Conservation (phyloP, 2,888 invertebrate genomes). For the Sphaerophoria rueppellii region DNA sequence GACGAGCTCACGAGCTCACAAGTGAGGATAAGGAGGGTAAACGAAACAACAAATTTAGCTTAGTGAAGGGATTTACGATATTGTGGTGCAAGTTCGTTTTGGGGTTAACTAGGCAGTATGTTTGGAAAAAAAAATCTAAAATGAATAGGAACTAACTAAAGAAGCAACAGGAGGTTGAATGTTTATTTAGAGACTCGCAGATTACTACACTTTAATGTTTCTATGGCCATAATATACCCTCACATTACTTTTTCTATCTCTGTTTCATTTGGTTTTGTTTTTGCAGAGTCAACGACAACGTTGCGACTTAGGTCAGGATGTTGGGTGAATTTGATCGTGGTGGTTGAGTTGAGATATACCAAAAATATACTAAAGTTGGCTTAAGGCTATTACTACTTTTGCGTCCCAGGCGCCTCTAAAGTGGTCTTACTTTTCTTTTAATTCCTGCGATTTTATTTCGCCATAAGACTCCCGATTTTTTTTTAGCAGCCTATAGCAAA, state of each 20-base stretch:
- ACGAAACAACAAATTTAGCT: constrained; percentile 69
- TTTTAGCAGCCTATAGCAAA: too few relatives aligned
- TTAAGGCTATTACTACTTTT: constrained; percentile 40
- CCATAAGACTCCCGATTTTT: too few relatives aligned
- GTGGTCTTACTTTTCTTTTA: too few relatives aligned
- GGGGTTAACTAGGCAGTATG: constrained; percentile 68
- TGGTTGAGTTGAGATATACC: constrained; percentile 73
- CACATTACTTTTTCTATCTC: too few relatives aligned
- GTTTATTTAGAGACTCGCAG: not conserved
- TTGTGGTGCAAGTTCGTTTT: constrained; percentile 70
- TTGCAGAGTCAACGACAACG: constrained; percentile 30
- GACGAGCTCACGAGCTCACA: not conserved
- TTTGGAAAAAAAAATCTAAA: constrained; percentile 37
- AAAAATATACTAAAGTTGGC: constrained; percentile 67
- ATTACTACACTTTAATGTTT: too few relatives aligned
- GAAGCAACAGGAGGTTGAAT: constrained; percentile 17
- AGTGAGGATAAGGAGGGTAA: not conserved
- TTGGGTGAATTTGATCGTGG: constrained; percentile 70
- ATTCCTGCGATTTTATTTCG: too few relatives aligned
- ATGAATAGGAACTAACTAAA: constrained; percentile 4
- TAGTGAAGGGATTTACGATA: constrained; percentile 72
- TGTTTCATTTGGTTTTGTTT: too few relatives aligned
- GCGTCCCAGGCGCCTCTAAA: not conserved
- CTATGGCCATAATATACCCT: too few relatives aligned
- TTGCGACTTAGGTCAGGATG: constrained; percentile 71